Evolutionary conservation across 1,140 invertebrate species (phyloP), one percentile per base, ranked within the genome.

Genomic region (Brachionus koreanus): DNA sequence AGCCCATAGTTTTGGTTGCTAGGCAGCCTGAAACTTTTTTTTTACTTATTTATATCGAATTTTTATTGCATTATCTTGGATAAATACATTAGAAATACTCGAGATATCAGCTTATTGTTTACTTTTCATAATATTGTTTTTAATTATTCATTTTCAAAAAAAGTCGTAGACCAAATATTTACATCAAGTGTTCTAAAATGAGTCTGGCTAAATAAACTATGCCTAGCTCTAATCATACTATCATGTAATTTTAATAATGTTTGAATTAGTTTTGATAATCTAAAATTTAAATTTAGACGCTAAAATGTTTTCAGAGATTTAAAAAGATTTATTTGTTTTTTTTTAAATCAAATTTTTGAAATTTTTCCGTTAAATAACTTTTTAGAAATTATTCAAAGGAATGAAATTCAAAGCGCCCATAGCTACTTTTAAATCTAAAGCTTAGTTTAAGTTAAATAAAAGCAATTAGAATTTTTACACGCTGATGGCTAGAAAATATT

Each of bases 1-100:
- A 69, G 65, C 65, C 65, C 16, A 39, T 19, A 65, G 63, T 37
- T 65, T 39, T 37, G 65, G 65, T 69, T 69, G 65, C 65, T 69
- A 69, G 35, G 65, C 35, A 69, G 33, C 65, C 29, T 10, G n/a
- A 37, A 69, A 69, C 25, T 33, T 33, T 33, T 33, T 33, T n/a
- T 29, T 29, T 29, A 65, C 63, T 65, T 65, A 33, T 33, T 33
- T 65, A 5, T 33, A 65, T 65, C 25, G 33, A 65, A 65, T 35
- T 33, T 65, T 65, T 33, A 12, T 69, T 69, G 65, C 65, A 16
- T 37, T 69, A 69, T 69, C 35, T 69, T 37, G 35, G 35, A 69
- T 69, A 69, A 69, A 39, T 37, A 69, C 35, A 37, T 37, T 69
- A 69, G 29, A 37, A 39, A 37, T 9, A 69, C 13, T 4, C 33